Conservation (phyloP, 2,888 invertebrate genomes). For the Eupithecia centaureata region DNA sequence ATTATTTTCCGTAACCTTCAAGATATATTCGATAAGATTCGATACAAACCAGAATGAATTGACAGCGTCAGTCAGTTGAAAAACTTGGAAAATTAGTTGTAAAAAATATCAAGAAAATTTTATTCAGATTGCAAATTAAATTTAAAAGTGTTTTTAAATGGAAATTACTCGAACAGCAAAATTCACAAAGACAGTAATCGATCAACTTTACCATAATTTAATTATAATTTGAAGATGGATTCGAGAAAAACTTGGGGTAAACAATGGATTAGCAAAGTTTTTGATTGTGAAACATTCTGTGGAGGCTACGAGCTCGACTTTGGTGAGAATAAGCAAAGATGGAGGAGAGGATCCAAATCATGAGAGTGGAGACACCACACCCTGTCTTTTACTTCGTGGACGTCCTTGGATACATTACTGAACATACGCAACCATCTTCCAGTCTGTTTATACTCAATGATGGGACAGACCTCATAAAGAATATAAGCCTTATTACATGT, state of each 20-base stretch:
- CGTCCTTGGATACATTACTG: neutral
- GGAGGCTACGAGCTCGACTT: neutral
- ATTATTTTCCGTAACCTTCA: neutral
- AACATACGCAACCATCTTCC: neutral
- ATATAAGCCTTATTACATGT: neutral
- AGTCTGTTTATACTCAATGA: neutral
- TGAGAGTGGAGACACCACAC: neutral
- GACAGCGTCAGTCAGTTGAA: neutral
- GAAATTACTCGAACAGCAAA: slow-evolving; percentile 65
- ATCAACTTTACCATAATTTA: slow-evolving; percentile 67
- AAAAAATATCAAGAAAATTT: slow-evolving; percentile 14
- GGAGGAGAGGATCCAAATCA: neutral
- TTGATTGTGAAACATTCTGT: slow-evolving; percentile 1
- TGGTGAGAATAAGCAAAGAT: neutral
- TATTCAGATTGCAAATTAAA: slow-evolving; percentile 41
- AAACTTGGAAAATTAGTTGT: slow-evolving; percentile 7
- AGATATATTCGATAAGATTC: neutral
- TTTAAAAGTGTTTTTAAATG: slow-evolving; percentile 58
- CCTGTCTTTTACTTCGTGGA: neutral
- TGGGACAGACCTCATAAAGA: neutral
- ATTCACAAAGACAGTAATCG: slow-evolving; percentile 63
- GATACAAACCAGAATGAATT: neutral
- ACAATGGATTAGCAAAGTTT: slow-evolving; percentile 4
- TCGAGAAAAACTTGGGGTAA: slow-evolving; percentile 1
- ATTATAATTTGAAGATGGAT: slow-evolving; percentile 56